Conservation (phyloP, 2,113 vertebrate genomes). For the human (Homo sapiens) region GRCh38 chrX:8012501-8013000, state of each 20-base stretch:
- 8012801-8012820: background rate
- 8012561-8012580: background rate
- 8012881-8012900: background rate
- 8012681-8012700: background rate
- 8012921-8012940: no score
- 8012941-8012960: background rate
- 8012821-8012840: background rate
- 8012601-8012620: fast-evolving
- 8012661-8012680: background rate
- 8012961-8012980: fast-evolving
- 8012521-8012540: background rate
- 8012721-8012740: no score
- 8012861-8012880: fast-evolving
- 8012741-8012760: background rate
- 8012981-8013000: fast-evolving
- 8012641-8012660: background rate
- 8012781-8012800: background rate
- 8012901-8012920: background rate
- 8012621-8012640: no score
- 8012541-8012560: fast-evolving
- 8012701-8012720: no score
- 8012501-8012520: background rate
- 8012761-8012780: background rate
- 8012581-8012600: background rate
- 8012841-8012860: fast-evolving